A percentile compares a stretch with the other conserved stretches of the same genome.
These are phyloP conservation scores for Grammomys surdaster DNA, from an alignment of 2,113 vertebrate species.

Conservation along the genomic window DNA sequence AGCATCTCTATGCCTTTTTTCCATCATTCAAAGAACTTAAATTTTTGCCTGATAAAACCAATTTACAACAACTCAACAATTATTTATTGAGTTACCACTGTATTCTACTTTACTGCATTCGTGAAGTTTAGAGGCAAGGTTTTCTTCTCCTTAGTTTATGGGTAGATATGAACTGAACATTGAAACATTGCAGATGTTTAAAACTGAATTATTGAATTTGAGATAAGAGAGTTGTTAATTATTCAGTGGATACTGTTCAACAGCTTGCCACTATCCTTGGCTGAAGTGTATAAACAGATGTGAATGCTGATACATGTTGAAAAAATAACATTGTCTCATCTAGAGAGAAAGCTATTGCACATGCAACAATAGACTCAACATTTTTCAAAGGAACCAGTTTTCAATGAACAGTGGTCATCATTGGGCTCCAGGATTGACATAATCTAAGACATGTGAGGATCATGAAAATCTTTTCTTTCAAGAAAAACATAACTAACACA, in stretches of 20 bases:
- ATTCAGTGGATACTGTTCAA: constrained; percentile 37
- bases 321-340: constrained; percentile 19
- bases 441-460: constrained; percentile 6
- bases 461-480: neutral
- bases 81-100: constrained; percentile 66
- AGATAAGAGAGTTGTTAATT: constrained; percentile 53
- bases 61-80: constrained; percentile 31
- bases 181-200: constrained; percentile 36
- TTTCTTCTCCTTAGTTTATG: constrained; percentile 61
- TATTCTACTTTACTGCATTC: neutral
- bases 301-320: neutral
- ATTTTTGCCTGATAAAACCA: neutral
- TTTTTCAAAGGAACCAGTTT: neutral
- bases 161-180: constrained; percentile 18
- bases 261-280: neutral
- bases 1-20: neutral
- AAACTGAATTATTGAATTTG: constrained; percentile 32
- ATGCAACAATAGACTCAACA: neutral
- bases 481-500: neutral
- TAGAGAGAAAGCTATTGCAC: neutral
- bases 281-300: neutral
- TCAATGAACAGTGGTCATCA: neutral
- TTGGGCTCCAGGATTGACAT: neutral
- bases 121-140: constrained; percentile 21
- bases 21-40: neutral